Evolutionary conservation across 2,888 invertebrate species (phyloP).

Genomic region (Camponotus fellah): DNA sequence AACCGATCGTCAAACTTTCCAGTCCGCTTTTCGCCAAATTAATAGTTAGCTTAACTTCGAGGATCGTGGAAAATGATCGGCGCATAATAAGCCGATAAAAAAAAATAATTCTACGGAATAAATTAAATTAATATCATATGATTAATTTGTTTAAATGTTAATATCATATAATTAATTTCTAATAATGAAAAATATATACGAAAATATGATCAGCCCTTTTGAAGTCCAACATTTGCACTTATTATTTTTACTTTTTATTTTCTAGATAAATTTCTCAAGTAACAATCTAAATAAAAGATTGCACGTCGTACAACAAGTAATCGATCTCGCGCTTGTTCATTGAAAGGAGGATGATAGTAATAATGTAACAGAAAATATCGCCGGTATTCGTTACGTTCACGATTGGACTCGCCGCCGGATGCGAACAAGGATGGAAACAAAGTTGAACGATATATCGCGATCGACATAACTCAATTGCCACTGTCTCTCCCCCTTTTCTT

Average conservation of each 20-base stretch:
- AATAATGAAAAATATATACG: neutral
- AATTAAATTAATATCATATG: neutral
- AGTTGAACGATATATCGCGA: constrained; percentile 54
- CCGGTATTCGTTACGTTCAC: constrained; percentile 45
- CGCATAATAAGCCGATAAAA: constrained; percentile 20
- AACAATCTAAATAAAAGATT: neutral
- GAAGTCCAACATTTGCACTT: neutral
- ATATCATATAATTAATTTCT: neutral
- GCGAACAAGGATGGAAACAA: constrained; percentile 37
- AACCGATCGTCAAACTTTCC: constrained; percentile 45
- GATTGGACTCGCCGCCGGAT: constrained; percentile 31
- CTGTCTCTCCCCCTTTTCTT: constrained; percentile 58
- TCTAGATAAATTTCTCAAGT: neutral
- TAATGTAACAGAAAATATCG: constrained; percentile 41
- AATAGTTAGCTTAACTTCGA: constrained; percentile 35
- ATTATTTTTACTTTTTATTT: neutral
- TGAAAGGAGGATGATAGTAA: constrained; percentile 24
- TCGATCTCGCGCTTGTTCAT: constrained; percentile 33
- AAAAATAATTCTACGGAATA: neutral
- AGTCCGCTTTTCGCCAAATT: constrained; percentile 35
- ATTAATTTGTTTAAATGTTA: neutral
- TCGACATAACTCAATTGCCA: constrained; percentile 71
- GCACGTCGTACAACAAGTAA: neutral
- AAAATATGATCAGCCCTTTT: neutral
- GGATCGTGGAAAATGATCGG: constrained; percentile 11